phyloP scores from a whole-genome alignment of 2,888 invertebrate species.

The Nematopogon swammerdamellus region DNA sequence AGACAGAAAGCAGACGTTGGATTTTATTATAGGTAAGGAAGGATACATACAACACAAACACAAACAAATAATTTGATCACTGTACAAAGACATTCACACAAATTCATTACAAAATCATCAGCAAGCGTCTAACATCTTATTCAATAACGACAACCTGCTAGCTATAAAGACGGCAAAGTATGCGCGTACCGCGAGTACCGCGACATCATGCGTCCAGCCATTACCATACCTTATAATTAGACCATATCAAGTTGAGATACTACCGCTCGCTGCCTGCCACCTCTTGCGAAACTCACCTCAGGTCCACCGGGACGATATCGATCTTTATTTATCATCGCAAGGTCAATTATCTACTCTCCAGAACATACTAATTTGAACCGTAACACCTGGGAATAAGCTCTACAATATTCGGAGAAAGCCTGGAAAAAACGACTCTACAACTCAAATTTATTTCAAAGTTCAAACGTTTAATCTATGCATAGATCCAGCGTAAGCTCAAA shows the following conservation, averaged over 20 bases:
- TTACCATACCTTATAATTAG: constrained; percentile 49
- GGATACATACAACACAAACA: no score
- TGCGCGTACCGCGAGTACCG: background rate
- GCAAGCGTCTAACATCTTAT: no score
- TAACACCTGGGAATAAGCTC: background rate
- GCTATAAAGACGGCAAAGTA: no score
- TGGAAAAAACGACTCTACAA: background rate
- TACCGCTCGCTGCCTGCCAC: constrained; percentile 39
- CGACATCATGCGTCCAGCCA: constrained; percentile 19
- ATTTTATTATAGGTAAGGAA: no score
- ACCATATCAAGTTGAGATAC: constrained; percentile 50
- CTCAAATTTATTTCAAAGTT: background rate
- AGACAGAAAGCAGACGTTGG: no score
- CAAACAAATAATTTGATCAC: no score
- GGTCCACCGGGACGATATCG: constrained; percentile 40
- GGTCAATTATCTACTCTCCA: background rate
- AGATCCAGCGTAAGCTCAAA: background rate
- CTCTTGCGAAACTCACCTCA: constrained; percentile 45
- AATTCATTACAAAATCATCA: no score
- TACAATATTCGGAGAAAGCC: background rate
- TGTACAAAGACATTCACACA: no score
- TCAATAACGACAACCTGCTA: background rate
- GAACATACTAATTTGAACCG: background rate
- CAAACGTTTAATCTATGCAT: background rate
- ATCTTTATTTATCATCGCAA: constrained; percentile 11